Conservation (phyloP, 2,113 vertebrate species). For the Budorcas taxicolor region DNA sequence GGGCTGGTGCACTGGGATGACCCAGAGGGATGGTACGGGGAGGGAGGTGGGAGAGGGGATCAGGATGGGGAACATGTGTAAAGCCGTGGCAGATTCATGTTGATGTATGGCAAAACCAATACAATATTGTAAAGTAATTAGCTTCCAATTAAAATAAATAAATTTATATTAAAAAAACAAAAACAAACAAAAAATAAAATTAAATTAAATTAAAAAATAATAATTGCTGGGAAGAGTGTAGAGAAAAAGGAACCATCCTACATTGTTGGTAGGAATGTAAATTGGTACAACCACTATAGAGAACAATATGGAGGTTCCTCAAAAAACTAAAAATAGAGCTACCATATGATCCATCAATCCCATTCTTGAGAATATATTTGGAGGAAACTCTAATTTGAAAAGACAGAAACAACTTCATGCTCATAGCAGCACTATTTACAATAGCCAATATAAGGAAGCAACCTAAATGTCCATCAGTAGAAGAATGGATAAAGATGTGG, state of each 20-base stretch:
- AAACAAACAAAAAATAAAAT: too few species aligned
- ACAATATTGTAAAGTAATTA: too few species aligned
- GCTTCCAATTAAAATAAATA: too few species aligned
- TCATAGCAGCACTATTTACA: background rate
- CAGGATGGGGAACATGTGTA: too few species aligned
- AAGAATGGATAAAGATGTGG: background rate
- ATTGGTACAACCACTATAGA: background rate
- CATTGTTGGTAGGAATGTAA: background rate
- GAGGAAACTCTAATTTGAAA: background rate
- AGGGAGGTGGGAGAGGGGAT: too few species aligned
- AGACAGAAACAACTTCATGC: background rate
- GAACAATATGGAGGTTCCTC: background rate
- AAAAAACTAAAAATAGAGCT: background rate
- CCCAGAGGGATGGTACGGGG: too few species aligned
- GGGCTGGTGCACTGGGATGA: too few species aligned
- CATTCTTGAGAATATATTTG: background rate
- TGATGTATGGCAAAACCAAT: too few species aligned
- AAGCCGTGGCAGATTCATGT: rapidly evolving
- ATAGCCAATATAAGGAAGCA: background rate
- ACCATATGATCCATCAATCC: background rate
- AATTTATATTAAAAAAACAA: too few species aligned
- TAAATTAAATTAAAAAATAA: background rate
- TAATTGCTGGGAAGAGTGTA: background rate
- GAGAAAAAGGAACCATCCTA: background rate
- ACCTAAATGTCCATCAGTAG: background rate